Percentiles rank a stretch among this genome's conserved stretches.
phyloP scores from a whole-genome alignment of 2,113 vertebrate genomes.

The Lipophrys pholis region DNA sequence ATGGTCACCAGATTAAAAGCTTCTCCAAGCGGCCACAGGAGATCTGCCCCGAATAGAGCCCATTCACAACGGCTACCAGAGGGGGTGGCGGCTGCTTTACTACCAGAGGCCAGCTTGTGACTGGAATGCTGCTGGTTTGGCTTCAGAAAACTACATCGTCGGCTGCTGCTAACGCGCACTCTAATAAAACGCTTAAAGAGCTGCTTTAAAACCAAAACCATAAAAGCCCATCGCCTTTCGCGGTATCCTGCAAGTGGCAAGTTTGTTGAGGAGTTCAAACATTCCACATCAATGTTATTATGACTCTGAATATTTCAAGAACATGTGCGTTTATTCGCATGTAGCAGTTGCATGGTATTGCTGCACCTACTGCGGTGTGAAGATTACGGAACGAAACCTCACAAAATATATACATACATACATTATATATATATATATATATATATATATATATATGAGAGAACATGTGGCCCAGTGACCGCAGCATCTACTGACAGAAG shows the following conservation, averaged over 20 bases:
- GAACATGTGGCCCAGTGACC: too few species aligned
- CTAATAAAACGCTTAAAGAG: not conserved
- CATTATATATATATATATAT: too few species aligned
- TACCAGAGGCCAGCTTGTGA: conserved; percentile 11
- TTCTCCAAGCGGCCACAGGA: conserved; percentile 63
- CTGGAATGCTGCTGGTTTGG: conserved; percentile 28
- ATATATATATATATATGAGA: too few species aligned
- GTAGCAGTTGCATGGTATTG: too few species aligned
- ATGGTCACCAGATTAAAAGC: conserved; percentile 68
- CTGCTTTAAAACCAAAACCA: not conserved
- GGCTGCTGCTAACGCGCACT: not conserved
- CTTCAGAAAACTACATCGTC: conserved; percentile 10
- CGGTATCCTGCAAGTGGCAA: too few species aligned
- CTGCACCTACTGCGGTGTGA: too few species aligned
- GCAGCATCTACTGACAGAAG: too few species aligned
- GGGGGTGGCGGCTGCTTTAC: conserved; percentile 22
- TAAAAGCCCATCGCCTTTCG: not conserved
- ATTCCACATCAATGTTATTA: not conserved
- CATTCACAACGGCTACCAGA: conserved; percentile 54
- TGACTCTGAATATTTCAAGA: too few species aligned
- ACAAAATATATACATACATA: too few species aligned
- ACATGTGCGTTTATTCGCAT: too few species aligned
- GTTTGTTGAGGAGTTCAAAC: conserved; percentile 1
- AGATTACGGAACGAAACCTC: too few species aligned
- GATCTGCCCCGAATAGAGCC: conserved; percentile 72